Evolutionary conservation across 2,113 vertebrate genomes (phyloP).

Genomic region (Cercopithecus mona): DNA sequence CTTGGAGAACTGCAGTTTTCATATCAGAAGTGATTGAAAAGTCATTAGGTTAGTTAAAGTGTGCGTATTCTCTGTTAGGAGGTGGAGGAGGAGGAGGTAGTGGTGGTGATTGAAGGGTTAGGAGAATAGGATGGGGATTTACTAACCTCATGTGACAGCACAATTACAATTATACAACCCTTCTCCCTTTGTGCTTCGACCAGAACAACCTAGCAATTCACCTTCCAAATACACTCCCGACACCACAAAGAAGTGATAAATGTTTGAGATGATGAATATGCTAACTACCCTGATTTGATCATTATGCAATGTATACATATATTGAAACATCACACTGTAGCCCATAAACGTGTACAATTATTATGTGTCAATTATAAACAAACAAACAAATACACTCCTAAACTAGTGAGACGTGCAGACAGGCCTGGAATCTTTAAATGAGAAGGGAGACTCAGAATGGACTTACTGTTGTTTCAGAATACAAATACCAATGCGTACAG

Average conservation of each 20-base stretch:
- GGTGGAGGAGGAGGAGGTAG: neutral
- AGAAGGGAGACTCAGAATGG: neutral
- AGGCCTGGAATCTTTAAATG: neutral
- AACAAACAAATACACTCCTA: neutral
- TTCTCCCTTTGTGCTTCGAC: neutral
- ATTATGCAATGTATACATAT: neutral
- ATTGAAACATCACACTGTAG: neutral
- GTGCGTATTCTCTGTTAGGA: accelerated
- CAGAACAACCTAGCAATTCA: neutral
- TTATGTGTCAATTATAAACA: neutral
- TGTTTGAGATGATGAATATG: neutral
- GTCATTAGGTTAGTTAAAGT: neutral
- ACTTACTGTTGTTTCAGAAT: neutral
- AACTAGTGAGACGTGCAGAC: slow-evolving; percentile 1
- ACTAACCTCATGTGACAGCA: neutral
- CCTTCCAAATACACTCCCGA: neutral
- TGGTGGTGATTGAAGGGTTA: neutral
- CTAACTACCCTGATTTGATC: neutral
- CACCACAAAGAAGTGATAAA: neutral
- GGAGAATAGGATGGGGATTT: neutral
- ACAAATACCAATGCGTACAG: neutral
- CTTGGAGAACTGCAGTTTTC: slow-evolving; percentile 23
- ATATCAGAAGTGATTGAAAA: slow-evolving; percentile 47
- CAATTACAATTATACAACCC: slow-evolving; percentile 26
- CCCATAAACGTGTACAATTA: neutral